Evolutionary conservation across 2,113 vertebrate genomes (phyloP), one percentile per base, ranked within the genome.

Genomic region (Indicator maculatus): DNA sequence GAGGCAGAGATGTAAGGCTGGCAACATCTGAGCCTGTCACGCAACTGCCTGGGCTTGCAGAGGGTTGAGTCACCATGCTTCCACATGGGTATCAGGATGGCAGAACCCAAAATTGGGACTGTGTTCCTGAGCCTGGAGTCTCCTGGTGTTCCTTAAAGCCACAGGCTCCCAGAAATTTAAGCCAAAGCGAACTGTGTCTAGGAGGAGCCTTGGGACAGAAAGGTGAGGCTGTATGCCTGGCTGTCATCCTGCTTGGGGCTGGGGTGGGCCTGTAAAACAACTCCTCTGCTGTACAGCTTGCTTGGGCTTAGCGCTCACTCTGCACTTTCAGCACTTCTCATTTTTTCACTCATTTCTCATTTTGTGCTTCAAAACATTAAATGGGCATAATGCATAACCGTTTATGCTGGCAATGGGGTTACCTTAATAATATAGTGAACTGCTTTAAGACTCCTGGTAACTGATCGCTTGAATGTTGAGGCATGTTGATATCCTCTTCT

Each of bases 341-440:
- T 18, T 28, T 39, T 64, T 64, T 64, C 12, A 5, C 27, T 50
- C n/a, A 44, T 8, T 64, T 78, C 61, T 69, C 52, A 0, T 59
- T 76, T 70, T 69, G 23, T 81, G 14, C 73, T 75, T 88, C 60
- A 56, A 70, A 71, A 74, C 52, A 52, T 21, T 21, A 71, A 67
- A 83, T 9, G 12, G 33, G 13, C 38, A 23, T 0, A 0, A 41
- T 27, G 52, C 2, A 0, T 30, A 81, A 41, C 44, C 64, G 17
- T 81, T 75, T 26, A n/a, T 44, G 47, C n/a, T 83, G n/a, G 30
- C 82, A 27, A 19, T 24, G 23, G 47, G 16, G 8, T 96, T 98
- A 99, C 99, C 98, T 98, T 86, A 99, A 95, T 90, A 99, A 98
- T 56, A 97, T 88, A 17, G 96, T 92, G 24, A 99, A 99, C 91